Percentiles rank a stretch among this genome's conserved stretches.
phyloP scores from a whole-genome alignment of 2,113 vertebrate species.

The Tragelaphus buxtoni region DNA sequence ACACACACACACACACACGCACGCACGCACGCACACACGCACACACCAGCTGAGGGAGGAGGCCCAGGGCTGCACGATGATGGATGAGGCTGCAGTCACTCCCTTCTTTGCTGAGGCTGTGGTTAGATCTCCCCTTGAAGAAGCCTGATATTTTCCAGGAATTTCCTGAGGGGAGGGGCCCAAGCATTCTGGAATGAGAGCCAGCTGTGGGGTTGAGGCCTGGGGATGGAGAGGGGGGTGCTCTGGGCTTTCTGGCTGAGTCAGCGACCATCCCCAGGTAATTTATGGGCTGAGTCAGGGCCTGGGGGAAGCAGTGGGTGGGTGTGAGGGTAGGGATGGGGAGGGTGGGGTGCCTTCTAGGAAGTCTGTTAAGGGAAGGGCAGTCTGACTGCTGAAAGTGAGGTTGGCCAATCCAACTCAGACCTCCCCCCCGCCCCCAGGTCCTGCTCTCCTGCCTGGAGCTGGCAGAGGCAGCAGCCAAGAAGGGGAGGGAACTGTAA shows the following conservation, averaged over 20 bases:
- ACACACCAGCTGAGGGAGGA: not conserved
- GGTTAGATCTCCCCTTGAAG: conserved; percentile 60
- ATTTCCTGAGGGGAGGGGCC: conserved; percentile 64
- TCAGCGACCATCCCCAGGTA: conserved; percentile 58
- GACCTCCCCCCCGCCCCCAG: not conserved
- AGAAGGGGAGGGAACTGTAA: not conserved
- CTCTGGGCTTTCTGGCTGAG: conserved; percentile 57
- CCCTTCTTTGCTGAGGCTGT: conserved; percentile 34
- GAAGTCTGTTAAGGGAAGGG: not conserved
- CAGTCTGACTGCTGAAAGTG: not conserved
- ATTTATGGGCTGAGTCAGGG: conserved; percentile 65
- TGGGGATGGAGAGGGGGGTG: conserved; percentile 20
- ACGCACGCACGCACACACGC: not conserved
- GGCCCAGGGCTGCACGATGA: not conserved
- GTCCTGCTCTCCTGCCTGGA: not conserved
- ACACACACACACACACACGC: not conserved
- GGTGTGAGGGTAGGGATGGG: not conserved
- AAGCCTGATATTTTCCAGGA: conserved; percentile 67
- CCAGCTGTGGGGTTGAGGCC: conserved; percentile 62
- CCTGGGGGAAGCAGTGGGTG: not conserved
- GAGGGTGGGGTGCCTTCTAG: not conserved
- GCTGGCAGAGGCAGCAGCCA: not conserved
- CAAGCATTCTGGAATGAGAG: conserved; percentile 65
- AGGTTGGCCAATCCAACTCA: not conserved
- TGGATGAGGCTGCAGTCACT: conserved; percentile 42